A percentile compares a stretch with the other conserved stretches of the same genome.
phyloP scores from a whole-genome alignment of 2,888 invertebrate species.

The Brachynemurus nebulosus region DNA sequence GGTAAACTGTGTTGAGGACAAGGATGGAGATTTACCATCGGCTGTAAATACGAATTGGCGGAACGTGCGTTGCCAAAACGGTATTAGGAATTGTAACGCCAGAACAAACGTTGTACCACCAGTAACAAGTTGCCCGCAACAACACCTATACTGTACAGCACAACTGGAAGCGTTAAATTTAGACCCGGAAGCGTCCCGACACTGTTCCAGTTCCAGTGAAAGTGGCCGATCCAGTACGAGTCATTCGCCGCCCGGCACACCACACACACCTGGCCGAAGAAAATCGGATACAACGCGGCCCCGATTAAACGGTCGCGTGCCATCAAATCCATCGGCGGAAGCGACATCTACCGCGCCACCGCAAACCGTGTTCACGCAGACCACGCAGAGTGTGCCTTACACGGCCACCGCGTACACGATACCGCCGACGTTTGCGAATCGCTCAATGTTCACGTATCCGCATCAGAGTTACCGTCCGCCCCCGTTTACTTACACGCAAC shows the following conservation, averaged over 20 bases:
- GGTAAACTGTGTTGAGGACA: constrained; percentile 7
- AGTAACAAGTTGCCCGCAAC: constrained; percentile 7
- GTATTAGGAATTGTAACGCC: constrained; percentile 3
- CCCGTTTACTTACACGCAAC: constrained; percentile 34
- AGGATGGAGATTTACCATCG: constrained; percentile 1
- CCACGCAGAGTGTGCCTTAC: constrained; percentile 17
- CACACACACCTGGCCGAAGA: constrained; percentile 32
- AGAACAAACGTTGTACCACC: constrained; percentile 4
- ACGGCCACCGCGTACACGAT: constrained; percentile 27
- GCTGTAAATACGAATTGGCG: constrained; percentile 3
- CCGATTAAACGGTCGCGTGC: constrained; percentile 23
- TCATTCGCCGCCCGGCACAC: constrained; percentile 43
- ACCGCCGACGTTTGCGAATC: constrained; percentile 25
- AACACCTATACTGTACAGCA: constrained; percentile 19
- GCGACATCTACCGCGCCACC: constrained; percentile 31
- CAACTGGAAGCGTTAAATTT: constrained; percentile 36
- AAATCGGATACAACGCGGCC: constrained; percentile 7
- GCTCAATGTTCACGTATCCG: constrained; percentile 26
- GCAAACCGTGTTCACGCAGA: constrained; percentile 12
- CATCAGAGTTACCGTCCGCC: constrained; percentile 28
- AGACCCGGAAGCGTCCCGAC: constrained; percentile 35
- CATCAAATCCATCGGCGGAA: constrained; percentile 29
- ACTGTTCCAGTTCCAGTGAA: constrained; percentile 36
- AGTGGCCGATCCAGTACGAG: constrained; percentile 37
- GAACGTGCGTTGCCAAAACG: constrained; percentile 5